phyloP scores from a whole-genome alignment of 2,797 vertebrate genomes.

The Hozukius guyotensis region DNA sequence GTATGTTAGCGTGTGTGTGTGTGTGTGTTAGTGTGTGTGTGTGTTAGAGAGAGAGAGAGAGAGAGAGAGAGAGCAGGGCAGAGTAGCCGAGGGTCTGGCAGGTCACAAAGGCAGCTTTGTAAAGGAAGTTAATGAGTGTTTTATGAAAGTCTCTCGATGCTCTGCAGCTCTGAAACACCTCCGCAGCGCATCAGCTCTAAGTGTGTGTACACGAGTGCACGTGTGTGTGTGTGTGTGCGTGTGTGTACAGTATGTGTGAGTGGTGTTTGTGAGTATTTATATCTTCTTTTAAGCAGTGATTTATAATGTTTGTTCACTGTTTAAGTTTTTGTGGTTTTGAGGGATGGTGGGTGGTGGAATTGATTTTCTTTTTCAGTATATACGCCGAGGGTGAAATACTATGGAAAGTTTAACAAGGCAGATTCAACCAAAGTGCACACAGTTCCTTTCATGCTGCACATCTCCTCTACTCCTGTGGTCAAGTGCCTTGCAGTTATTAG shows the following conservation, averaged over 20 bases:
- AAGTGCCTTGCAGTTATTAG: slow-evolving; percentile 93
- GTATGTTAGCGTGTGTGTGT: slow-evolving; percentile 33
- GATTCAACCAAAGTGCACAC: slow-evolving; percentile 80
- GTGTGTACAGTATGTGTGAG: slow-evolving; percentile 42
- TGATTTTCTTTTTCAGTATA: slow-evolving; percentile 31
- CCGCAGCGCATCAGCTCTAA: slow-evolving; percentile 70
- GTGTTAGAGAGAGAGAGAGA: neutral
- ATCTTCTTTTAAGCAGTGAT: slow-evolving; percentile 81
- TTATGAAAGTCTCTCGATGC: slow-evolving; percentile 80
- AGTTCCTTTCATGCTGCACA: slow-evolving; percentile 86
- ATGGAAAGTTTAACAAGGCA: slow-evolving; percentile 81
- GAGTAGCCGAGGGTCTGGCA: slow-evolving; percentile 68
- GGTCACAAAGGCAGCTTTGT: slow-evolving; percentile 85
- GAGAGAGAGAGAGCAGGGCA: slow-evolving; percentile 35
- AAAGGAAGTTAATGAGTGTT: slow-evolving; percentile 82
- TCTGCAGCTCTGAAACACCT: slow-evolving; percentile 77
- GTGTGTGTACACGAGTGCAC: slow-evolving; percentile 36
- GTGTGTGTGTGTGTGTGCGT: neutral
- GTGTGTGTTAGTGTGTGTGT: slow-evolving; percentile 16
- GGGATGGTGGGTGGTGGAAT: slow-evolving; percentile 47
- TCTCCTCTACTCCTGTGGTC: slow-evolving; percentile 92
- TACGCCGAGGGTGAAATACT: slow-evolving; percentile 49
- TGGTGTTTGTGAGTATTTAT: slow-evolving; percentile 63
- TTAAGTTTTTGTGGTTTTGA: slow-evolving; percentile 82
- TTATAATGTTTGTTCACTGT: slow-evolving; percentile 85